A percentile compares a stretch with the other conserved stretches of the same genome.
phyloP scores from a whole-genome alignment of 2,797 vertebrate genomes.

The Danio choprae region DNA sequence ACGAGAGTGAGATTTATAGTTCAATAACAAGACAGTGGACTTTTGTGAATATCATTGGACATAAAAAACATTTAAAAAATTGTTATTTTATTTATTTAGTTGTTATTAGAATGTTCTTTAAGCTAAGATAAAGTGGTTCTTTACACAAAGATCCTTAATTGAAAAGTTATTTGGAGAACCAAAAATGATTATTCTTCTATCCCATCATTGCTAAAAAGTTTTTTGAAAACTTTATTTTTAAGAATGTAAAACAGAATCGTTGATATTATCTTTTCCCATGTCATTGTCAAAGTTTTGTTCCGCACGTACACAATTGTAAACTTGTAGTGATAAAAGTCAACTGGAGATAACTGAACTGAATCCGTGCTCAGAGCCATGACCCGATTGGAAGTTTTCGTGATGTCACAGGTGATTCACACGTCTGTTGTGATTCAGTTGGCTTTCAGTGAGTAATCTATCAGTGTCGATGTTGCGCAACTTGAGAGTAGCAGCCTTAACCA shows the following conservation, averaged over 20 bases:
- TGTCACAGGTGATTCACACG: constrained; percentile 5
- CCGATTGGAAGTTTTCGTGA: neutral
- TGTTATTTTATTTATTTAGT: too few relatives aligned
- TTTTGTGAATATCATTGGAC: constrained; percentile 12
- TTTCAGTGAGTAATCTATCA: constrained; percentile 40
- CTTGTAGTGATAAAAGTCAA: constrained; percentile 9
- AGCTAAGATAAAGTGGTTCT: too few relatives aligned
- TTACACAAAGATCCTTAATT: too few relatives aligned
- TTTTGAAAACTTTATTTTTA: neutral
- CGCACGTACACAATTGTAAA: neutral
- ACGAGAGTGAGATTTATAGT: constrained; percentile 67
- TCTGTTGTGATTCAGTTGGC: constrained; percentile 23
- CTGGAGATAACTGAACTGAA: neutral
- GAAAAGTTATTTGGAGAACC: too few relatives aligned
- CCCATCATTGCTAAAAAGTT: too few relatives aligned
- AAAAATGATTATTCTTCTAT: too few relatives aligned
- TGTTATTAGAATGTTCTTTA: too few relatives aligned
- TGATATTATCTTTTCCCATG: neutral
- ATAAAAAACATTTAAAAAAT: too few relatives aligned
- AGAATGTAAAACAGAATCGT: neutral
- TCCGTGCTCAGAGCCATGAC: neutral
- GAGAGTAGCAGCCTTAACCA: constrained; percentile 45
- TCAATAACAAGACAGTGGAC: constrained; percentile 46
- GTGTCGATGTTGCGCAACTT: constrained; percentile 51
- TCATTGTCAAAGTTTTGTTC: too few relatives aligned